A percentile compares a stretch with the other conserved stretches of the same genome.
phyloP scores from a whole-genome alignment of 2,113 vertebrate genomes.

The Okapia johnstoni region DNA sequence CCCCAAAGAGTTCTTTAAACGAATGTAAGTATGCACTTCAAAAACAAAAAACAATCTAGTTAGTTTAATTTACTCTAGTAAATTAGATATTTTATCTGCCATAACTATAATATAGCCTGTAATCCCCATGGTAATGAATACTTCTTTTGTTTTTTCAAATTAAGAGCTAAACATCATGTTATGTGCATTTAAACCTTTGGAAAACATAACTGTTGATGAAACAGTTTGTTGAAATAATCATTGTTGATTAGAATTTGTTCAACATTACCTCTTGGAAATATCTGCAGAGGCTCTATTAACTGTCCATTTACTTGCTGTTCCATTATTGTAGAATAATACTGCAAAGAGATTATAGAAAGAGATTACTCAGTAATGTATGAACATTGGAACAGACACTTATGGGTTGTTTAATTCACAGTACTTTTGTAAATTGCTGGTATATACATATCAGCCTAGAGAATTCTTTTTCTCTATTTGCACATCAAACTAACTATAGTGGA shows the following conservation, averaged over 20 bases:
- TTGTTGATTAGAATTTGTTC: slow-evolving; percentile 72
- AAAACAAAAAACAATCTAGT: slow-evolving; percentile 74
- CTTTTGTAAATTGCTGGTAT: slow-evolving; percentile 5
- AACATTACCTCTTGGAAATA: slow-evolving; percentile 93
- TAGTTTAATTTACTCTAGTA: slow-evolving; percentile 80
- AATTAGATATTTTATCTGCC: slow-evolving; percentile 78
- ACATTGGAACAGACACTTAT: slow-evolving; percentile 25
- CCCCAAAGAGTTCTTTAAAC: slow-evolving; percentile 68
- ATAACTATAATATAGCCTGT: slow-evolving; percentile 72
- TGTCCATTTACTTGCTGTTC: slow-evolving; percentile 96
- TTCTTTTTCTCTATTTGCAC: background rate
- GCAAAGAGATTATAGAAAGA: slow-evolving; percentile 77
- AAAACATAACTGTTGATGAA: slow-evolving; percentile 76
- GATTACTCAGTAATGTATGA: slow-evolving; percentile 67
- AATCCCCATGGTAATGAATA: slow-evolving; percentile 69
- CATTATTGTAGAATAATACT: slow-evolving; percentile 97
- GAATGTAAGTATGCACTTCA: slow-evolving; percentile 67
- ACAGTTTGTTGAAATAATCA: slow-evolving; percentile 66
- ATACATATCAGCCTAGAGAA: background rate
- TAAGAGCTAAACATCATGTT: slow-evolving; percentile 73
- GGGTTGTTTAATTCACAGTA: slow-evolving; percentile 43
- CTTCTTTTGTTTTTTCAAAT: slow-evolving; percentile 70
- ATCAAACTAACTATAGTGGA: background rate
- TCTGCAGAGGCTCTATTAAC: slow-evolving; percentile 95
- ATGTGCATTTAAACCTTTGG: slow-evolving; percentile 74